Evolutionary conservation across 1,140 invertebrate genomes (phyloP), one percentile per base, ranked within the genome.

Genomic region (Pygmarrhopalites habei): DNA sequence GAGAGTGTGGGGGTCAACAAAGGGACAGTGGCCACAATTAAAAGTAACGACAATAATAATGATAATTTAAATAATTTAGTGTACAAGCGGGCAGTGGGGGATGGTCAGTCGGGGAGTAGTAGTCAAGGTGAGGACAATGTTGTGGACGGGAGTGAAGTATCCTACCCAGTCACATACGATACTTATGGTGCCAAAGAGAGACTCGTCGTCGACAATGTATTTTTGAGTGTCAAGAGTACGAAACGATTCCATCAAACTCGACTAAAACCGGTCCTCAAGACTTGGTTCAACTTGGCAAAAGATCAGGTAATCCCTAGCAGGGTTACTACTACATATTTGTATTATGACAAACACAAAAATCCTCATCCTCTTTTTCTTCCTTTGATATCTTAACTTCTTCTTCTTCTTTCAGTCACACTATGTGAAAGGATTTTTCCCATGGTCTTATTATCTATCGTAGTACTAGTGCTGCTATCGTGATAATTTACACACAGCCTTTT

Each of bases 151-250:
- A 29, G 49, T 26, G 14, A 15, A 14, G n/a, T 5, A 26, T 21
- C 2, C 2, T 21, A 23, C 23, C 4, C 23, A 25, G 44, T 47
- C 23, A 35, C 32, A 35, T 7, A 5, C 15, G 15, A 35, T 47
- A 47, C 5, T 19, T 5, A 19, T 7, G 4, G 23, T 23, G 29
- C 10, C 51, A 14, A n/a, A 53, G 12, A 26, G 12, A 4, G 29
- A 53, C 53, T 56, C 2, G 23, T 58, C 25, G 79, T 93, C 62
- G 81, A 89, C 75, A 90, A 94, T 76, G 81, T 95, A 69, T 95
- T 94, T 77, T 88, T 96, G 74, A 92, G 89, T 78, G 90, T 96
- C 21, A 96, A 96, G 80, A 95, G 92, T 52, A 93, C 92, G 30
- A 85, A 85, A 73, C 84, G 85, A 77, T 94, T 92, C 78, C 90